Percentiles rank a stretch among this genome's conserved stretches.
These are phyloP conservation scores for Loris lydekkerianus DNA, from an alignment of 2,797 vertebrate species.

Conservation along the genomic window DNA sequence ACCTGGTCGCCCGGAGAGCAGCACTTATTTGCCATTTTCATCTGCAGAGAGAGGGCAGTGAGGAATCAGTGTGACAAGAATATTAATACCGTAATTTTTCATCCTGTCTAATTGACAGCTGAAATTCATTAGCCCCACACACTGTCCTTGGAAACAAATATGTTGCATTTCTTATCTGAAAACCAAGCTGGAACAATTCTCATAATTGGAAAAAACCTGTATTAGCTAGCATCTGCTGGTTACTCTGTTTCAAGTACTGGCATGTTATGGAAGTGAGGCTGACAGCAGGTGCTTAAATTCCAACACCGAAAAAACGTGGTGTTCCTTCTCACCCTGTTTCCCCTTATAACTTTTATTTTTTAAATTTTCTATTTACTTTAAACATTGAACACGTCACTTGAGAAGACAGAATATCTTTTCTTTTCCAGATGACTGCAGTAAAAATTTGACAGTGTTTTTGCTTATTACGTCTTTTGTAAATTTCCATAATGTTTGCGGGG, in stretches of 20 bases:
- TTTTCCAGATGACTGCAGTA: background rate
- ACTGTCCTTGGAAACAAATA: background rate
- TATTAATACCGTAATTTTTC: background rate
- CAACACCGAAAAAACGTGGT: fast-evolving
- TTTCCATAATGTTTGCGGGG: background rate
- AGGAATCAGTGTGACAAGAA: slow-evolving; percentile 41
- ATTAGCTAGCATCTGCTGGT: no score
- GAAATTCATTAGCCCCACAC: background rate
- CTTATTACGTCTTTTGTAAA: background rate
- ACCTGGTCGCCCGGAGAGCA: slow-evolving; percentile 92
- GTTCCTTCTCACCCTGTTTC: background rate
- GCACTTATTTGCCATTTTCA: slow-evolving; percentile 92
- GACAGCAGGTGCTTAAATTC: background rate
- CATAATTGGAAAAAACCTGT: background rate
- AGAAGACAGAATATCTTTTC: background rate
- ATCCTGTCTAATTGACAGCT: background rate
- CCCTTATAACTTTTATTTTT: background rate
- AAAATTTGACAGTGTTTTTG: background rate
- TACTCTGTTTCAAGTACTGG: no score
- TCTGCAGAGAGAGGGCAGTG: slow-evolving; percentile 86
- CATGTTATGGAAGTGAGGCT: no score
- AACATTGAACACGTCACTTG: background rate
- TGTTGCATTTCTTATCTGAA: background rate
- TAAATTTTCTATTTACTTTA: background rate
- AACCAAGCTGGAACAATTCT: background rate